These are phyloP conservation scores for Gallinago media DNA, from an alignment of 2,113 vertebrate species.

Conservation along the genomic window DNA sequence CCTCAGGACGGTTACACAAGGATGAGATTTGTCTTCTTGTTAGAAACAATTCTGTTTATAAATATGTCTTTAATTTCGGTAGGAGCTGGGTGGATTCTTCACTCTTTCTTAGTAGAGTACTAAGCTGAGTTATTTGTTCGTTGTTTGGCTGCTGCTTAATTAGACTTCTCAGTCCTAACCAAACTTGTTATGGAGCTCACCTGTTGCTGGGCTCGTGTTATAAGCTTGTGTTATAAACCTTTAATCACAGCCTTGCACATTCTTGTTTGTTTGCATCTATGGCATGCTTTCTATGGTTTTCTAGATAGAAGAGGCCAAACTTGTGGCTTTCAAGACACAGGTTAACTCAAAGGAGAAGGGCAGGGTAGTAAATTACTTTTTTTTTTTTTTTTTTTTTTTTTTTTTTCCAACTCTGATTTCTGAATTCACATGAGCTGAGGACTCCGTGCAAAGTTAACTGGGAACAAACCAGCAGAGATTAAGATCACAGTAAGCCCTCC, in stretches of 20 bases:
- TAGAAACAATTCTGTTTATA: slow-evolving; percentile 55
- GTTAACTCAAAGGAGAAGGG: not conserved
- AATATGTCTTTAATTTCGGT: slow-evolving; percentile 64
- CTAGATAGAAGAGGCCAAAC: not conserved
- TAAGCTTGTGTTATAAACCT: not conserved
- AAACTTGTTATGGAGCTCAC: slow-evolving; percentile 1
- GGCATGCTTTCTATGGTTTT: not conserved
- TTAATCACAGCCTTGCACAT: not conserved
- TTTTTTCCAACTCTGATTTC: not conserved
- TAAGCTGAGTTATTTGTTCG: not conserved
- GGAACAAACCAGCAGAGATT: not conserved
- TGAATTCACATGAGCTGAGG: not conserved
- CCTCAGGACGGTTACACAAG: slow-evolving; percentile 51
- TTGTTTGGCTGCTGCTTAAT: not conserved
- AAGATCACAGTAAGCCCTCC: not conserved
- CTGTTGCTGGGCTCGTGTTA: not conserved
- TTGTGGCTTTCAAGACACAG: not conserved
- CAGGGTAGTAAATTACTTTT: not conserved
- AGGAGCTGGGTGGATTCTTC: slow-evolving; percentile 20
- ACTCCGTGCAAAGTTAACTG: not conserved
- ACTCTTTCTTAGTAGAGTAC: not conserved
- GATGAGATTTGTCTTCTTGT: slow-evolving; percentile 47
- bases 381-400: not conserved
- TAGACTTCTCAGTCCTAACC: not conserved
- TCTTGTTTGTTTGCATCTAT: not conserved